A percentile compares a stretch with the other conserved stretches of the same genome.
Conservation (phyloP, 2,888 invertebrate genomes). For the Cheiracanthium punctorium region DNA sequence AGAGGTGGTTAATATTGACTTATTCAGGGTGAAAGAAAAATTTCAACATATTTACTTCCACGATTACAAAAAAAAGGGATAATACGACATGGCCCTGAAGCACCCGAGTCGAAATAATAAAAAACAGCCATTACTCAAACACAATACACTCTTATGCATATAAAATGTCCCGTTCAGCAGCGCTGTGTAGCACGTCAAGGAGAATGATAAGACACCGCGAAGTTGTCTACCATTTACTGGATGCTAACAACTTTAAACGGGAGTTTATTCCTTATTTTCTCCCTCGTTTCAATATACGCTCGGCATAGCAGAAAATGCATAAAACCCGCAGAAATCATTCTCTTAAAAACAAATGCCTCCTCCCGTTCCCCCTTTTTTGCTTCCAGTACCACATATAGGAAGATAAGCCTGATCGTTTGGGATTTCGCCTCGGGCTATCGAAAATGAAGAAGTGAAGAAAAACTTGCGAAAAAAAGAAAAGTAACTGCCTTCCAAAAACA, state of each 20-base stretch:
- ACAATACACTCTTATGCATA: background rate
- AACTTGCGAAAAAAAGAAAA: background rate
- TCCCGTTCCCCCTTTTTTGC: background rate
- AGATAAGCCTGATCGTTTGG: slow-evolving; percentile 17
- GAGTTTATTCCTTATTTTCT: background rate
- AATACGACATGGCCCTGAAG: too few species aligned
- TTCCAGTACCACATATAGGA: background rate
- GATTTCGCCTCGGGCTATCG: slow-evolving; percentile 4
- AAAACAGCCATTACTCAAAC: background rate
- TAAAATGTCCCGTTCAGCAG: background rate
- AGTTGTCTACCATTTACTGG: background rate
- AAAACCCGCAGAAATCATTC: background rate
- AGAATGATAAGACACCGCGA: background rate
- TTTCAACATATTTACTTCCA: too few species aligned
- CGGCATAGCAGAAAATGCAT: slow-evolving; percentile 1
- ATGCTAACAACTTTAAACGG: background rate
- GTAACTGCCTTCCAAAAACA: slow-evolving; percentile 29
- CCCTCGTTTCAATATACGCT: background rate
- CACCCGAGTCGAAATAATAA: background rate
- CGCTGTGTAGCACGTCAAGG: background rate
- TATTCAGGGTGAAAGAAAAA: too few species aligned
- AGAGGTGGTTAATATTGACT: too few species aligned
- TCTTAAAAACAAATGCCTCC: slow-evolving; percentile 14
- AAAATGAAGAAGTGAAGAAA: slow-evolving; percentile 10
- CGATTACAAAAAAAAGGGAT: too few species aligned